Evolutionary conservation across 2,797 vertebrate species (phyloP).

Genomic region (Streptopelia turtur): DNA sequence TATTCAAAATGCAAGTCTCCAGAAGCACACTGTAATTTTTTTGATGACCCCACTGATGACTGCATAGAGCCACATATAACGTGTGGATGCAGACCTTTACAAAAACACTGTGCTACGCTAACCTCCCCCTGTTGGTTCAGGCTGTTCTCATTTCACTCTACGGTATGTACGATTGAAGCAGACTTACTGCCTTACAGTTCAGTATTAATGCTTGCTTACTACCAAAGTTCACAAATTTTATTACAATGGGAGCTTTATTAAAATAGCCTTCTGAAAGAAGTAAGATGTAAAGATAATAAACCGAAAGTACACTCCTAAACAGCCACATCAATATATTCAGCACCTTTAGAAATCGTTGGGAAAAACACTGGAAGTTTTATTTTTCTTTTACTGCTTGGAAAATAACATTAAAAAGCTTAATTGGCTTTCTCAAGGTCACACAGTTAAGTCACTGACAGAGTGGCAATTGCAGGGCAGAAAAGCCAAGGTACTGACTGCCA

Average conservation of each 20-base stretch:
- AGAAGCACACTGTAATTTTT: background rate
- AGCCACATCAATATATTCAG: background rate
- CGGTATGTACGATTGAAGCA: background rate
- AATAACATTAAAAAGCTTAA: background rate
- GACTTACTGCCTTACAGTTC: background rate
- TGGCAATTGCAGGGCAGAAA: background rate
- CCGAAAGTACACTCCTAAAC: background rate
- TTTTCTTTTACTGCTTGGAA: slow-evolving; percentile 6
- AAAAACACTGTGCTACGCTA: background rate
- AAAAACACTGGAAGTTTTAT: background rate
- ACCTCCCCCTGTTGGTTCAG: background rate
- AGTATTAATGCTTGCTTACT: background rate
- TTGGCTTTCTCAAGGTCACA: slow-evolving; percentile 20
- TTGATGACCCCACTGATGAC: background rate
- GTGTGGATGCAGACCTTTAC: background rate
- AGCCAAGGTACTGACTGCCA: background rate
- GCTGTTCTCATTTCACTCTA: background rate
- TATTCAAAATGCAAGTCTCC: background rate
- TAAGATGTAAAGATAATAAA: background rate
- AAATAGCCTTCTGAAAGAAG: background rate
- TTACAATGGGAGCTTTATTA: background rate
- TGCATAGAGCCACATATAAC: background rate
- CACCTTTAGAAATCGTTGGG: background rate
- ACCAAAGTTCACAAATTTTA: background rate
- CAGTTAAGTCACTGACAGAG: background rate